Conservation (phyloP, 2,888 invertebrate genomes). For the Clunio marinus region DNA sequence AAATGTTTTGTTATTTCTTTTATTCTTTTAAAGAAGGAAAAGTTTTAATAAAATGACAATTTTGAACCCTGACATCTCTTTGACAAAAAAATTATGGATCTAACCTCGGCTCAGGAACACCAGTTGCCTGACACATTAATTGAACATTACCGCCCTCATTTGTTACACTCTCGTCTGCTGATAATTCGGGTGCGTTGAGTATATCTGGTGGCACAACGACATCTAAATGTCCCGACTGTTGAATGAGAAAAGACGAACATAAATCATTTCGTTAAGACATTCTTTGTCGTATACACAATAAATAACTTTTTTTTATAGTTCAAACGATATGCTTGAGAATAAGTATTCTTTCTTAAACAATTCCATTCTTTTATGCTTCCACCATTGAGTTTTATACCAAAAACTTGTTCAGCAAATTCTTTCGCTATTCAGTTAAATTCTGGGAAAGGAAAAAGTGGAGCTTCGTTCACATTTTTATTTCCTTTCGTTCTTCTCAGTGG, state of each 20-base stretch:
- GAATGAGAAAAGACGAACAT: conserved; percentile 8
- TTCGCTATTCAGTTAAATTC: background rate
- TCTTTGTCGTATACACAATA: background rate
- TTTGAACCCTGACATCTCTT: no score
- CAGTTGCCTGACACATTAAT: conserved; percentile 73
- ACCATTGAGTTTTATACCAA: background rate
- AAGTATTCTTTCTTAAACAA: background rate
- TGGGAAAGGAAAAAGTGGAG: background rate
- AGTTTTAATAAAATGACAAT: no score
- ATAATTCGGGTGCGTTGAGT: conserved; percentile 56
- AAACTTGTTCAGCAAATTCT: conserved; percentile 2
- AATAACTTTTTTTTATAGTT: conserved; percentile 13
- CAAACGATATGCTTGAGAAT: background rate
- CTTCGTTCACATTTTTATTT: background rate
- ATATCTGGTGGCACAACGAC: conserved; percentile 87
- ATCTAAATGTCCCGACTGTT: conserved; percentile 77
- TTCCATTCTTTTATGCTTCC: background rate
- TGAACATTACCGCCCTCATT: conserved; percentile 75
- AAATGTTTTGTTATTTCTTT: no score
- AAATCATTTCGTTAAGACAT: conserved; percentile 31
- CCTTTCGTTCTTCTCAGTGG: background rate
- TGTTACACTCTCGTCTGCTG: conserved; percentile 65
- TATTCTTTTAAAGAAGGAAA: no score
- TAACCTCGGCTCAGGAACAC: conserved; percentile 67
- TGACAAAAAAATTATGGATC: background rate